A percentile compares a stretch with the other conserved stretches of the same genome.
These are phyloP conservation scores for Mesoclemmys tuberculata DNA, from an alignment of 2,113 vertebrate genomes.

Conservation along the genomic window DNA sequence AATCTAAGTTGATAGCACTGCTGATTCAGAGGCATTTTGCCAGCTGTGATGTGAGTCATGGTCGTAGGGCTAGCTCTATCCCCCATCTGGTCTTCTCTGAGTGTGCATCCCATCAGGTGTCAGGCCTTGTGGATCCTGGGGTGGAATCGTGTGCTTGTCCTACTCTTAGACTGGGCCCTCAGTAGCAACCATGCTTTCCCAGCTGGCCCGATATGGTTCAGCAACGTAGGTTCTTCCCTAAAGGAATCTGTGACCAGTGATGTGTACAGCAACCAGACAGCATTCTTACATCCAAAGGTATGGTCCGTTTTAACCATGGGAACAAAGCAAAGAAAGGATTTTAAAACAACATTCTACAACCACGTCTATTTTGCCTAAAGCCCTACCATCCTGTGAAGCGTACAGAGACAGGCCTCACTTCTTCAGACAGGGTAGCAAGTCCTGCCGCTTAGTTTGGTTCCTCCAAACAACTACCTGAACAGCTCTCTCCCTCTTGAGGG, in stretches of 20 bases:
- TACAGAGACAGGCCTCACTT: neutral
- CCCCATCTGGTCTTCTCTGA: neutral
- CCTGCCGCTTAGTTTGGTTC: neutral
- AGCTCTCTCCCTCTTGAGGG: neutral
- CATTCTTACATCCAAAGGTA: neutral
- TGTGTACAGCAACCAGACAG: accelerated
- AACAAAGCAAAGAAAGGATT: neutral
- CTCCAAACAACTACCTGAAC: neutral
- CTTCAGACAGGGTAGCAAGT: neutral
- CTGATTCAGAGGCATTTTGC: neutral
- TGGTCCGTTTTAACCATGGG: accelerated
- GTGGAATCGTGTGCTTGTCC: accelerated
- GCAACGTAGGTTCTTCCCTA: neutral
- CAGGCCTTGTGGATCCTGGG: neutral
- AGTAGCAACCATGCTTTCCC: neutral
- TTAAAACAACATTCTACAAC: neutral
- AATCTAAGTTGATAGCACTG: neutral
- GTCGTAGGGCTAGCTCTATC: neutral
- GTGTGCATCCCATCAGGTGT: neutral
- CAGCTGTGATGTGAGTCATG: accelerated
- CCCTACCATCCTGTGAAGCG: neutral
- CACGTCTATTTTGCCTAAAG: neutral
- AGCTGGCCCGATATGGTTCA: accelerated
- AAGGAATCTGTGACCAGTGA: neutral
- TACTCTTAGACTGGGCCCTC: accelerated